phyloP scores from a whole-genome alignment of 1,140 invertebrate genomes.

The Drosophila repleta region DNA sequence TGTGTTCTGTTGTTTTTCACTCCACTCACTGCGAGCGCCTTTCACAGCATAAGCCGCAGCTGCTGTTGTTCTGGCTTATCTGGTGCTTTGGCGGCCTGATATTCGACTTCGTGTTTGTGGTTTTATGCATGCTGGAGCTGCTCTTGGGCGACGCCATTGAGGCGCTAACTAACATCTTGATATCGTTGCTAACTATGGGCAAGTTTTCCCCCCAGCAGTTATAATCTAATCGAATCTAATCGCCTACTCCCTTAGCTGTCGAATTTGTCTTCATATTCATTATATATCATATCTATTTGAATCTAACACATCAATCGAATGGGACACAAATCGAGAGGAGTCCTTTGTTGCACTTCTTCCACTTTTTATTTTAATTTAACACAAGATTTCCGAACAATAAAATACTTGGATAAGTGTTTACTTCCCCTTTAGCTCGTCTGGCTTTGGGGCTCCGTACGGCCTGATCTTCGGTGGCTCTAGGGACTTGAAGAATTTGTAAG shows the following conservation, averaged over 20 bases:
- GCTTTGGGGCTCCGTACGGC: background rate
- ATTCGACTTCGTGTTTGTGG: conserved; percentile 53
- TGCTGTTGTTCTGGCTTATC: conserved; percentile 53
- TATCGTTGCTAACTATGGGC: conserved; percentile 63
- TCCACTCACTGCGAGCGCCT: background rate
- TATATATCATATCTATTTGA: conserved; percentile 51
- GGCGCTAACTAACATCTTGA: conserved; percentile 64
- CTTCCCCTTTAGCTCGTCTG: background rate
- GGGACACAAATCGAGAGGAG: background rate
- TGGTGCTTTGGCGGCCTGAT: conserved; percentile 53
- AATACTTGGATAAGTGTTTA: background rate
- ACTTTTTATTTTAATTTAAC: conserved; percentile 18
- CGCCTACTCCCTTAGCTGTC: conserved; percentile 35
- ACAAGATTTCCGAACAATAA: conserved; percentile 3
- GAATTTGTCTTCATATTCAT: conserved; percentile 59
- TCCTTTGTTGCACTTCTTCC: conserved; percentile 1
- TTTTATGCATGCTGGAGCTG: conserved; percentile 48
- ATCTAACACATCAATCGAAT: background rate
- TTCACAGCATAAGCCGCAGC: conserved; percentile 43
- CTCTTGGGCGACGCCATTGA: conserved; percentile 56
- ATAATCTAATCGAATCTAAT: too few relatives aligned
- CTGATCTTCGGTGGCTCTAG: background rate
- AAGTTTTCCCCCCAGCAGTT: too few relatives aligned
- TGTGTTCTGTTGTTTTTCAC: too few relatives aligned
- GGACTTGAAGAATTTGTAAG: conserved; percentile 12